Percentiles rank a stretch among this genome's conserved stretches.
Conservation (phyloP, 2,888 invertebrate genomes). For the Stenurella melanura region DNA sequence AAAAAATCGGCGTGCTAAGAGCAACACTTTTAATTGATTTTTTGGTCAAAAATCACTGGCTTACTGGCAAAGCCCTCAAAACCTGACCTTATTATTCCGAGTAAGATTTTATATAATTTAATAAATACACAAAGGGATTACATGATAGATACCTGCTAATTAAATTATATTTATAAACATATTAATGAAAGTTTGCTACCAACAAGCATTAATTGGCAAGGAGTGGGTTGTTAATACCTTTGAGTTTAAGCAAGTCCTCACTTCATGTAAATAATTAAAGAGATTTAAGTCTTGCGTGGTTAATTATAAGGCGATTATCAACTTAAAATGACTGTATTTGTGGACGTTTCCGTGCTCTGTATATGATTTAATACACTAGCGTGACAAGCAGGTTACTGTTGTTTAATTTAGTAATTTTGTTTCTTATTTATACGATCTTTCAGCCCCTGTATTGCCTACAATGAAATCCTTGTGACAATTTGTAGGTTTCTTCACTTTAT, state of each 20-base stretch:
- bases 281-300: constrained; percentile 36
- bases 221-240: constrained; percentile 15
- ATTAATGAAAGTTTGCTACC: neutral
- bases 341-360: neutral
- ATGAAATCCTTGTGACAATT: no score
- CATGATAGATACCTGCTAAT: neutral
- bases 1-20: no score
- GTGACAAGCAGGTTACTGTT: neutral
- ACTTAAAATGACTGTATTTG: constrained; percentile 23
- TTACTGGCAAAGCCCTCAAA: no score
- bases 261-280: constrained; percentile 35
- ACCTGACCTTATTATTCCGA: no score
- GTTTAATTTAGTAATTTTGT: neutral
- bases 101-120: neutral
- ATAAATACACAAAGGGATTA: neutral
- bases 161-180: neutral
- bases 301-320: constrained; percentile 42
- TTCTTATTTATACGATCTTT: neutral
- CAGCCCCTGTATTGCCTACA: no score
- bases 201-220: constrained; percentile 2
- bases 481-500: no score
- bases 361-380: constrained; percentile 1
- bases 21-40: no score
- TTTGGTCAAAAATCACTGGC: no score
- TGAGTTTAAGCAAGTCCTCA: neutral